phyloP scores from a whole-genome alignment of 2,113 vertebrate genomes.

The Ondatra zibethicus region DNA sequence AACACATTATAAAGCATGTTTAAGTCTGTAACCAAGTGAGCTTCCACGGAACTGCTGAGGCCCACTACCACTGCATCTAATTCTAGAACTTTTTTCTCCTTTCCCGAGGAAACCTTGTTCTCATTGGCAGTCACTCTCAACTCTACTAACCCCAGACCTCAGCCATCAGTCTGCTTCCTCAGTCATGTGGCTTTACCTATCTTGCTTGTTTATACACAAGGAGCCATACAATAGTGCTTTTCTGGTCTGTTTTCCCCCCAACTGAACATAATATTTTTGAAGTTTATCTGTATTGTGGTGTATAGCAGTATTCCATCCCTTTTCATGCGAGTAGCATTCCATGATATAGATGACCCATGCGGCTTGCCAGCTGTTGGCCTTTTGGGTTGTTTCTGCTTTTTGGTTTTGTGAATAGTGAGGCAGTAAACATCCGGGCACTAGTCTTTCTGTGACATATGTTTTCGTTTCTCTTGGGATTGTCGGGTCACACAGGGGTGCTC shows the following conservation, averaged over 20 bases:
- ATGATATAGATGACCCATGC: neutral
- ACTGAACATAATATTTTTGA: neutral
- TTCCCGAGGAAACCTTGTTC: neutral
- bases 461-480: neutral
- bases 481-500: neutral
- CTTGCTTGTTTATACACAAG: neutral
- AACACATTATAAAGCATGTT: neutral
- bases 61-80: neutral
- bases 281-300: neutral
- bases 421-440: neutral
- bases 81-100: neutral
- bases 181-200: neutral
- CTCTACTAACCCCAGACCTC: no score
- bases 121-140: neutral
- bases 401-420: neutral
- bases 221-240: neutral
- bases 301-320: neutral
- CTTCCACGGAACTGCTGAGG: neutral
- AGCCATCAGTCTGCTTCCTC: neutral
- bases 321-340: neutral
- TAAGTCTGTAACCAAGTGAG: neutral
- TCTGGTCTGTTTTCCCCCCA: neutral
- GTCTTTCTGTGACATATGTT: neutral
- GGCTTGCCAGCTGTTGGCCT: neutral
- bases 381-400: neutral